Percentiles rank a stretch among this genome's conserved stretches.
These are phyloP conservation scores for Momotus momota DNA, from an alignment of 2,797 vertebrate genomes.

Conservation along the genomic window DNA sequence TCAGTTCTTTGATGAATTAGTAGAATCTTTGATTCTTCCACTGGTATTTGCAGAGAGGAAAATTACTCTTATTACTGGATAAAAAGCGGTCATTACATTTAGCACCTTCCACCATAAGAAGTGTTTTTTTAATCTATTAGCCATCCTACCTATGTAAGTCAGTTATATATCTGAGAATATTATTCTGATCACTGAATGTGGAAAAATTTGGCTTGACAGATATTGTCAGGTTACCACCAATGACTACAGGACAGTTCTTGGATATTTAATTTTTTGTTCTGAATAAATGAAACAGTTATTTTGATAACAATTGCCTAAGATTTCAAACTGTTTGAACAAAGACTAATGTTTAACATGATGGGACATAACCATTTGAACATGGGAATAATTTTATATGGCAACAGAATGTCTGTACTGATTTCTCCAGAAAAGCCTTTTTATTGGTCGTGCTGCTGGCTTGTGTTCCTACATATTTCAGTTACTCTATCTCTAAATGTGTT, in stretches of 20 bases:
- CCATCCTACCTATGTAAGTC: background rate
- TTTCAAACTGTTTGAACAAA: background rate
- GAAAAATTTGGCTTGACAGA: background rate
- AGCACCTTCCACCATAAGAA: background rate
- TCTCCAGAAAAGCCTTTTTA: background rate
- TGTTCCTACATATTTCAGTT: background rate
- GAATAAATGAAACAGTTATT: background rate
- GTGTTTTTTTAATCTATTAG: background rate
- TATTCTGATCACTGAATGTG: background rate
- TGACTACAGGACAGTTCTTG: background rate
- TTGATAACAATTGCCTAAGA: background rate
- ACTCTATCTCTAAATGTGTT: background rate
- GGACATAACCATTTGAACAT: background rate
- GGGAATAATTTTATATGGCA: background rate
- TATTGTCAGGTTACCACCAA: background rate
- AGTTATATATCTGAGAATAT: background rate
- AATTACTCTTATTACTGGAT: background rate
- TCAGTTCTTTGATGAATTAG: background rate
- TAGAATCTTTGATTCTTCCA: background rate
- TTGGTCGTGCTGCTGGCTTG: fast-evolving
- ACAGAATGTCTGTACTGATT: background rate
- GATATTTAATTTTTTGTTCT: background rate
- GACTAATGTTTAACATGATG: background rate
- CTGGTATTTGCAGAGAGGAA: background rate
- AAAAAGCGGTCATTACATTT: background rate